phyloP scores from a whole-genome alignment of 2,113 vertebrate species.

The Paracanthobrama guichenoti region DNA sequence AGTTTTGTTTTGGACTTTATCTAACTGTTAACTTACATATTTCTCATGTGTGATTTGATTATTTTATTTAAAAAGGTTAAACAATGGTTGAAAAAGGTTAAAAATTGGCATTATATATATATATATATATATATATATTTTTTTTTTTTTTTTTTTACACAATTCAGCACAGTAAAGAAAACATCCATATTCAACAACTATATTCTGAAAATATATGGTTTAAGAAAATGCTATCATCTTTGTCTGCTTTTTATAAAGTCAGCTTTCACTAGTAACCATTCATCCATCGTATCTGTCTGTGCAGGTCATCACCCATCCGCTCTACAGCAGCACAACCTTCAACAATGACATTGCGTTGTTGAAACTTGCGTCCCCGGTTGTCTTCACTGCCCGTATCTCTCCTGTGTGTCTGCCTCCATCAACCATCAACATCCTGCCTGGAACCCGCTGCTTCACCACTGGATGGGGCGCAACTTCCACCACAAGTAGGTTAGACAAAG shows the following conservation, averaged over 20 bases:
- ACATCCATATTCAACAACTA: background rate
- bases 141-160: too few relatives aligned
- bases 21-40: too few relatives aligned
- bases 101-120: too few relatives aligned
- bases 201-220: background rate
- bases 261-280: background rate
- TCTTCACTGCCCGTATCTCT: slow-evolving; percentile 13
- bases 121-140: too few relatives aligned
- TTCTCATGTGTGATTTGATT: too few relatives aligned
- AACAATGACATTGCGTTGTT: slow-evolving; percentile 47
- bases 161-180: background rate
- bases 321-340: background rate
- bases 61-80: too few relatives aligned
- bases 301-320: slow-evolving; percentile 44
- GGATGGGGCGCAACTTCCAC: slow-evolving; percentile 46
- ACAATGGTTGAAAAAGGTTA: too few relatives aligned
- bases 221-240: background rate
- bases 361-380: slow-evolving; percentile 40
- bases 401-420: slow-evolving; percentile 47
- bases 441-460: slow-evolving; percentile 43
- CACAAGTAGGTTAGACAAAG: slow-evolving; percentile 17
- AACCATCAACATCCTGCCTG: slow-evolving; percentile 4
- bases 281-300: background rate
- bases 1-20: too few relatives aligned
- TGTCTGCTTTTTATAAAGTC: background rate